Base-by-base conservation (phyloP, 2,888 invertebrate species). In the Dryobotodes eremita region DNA sequence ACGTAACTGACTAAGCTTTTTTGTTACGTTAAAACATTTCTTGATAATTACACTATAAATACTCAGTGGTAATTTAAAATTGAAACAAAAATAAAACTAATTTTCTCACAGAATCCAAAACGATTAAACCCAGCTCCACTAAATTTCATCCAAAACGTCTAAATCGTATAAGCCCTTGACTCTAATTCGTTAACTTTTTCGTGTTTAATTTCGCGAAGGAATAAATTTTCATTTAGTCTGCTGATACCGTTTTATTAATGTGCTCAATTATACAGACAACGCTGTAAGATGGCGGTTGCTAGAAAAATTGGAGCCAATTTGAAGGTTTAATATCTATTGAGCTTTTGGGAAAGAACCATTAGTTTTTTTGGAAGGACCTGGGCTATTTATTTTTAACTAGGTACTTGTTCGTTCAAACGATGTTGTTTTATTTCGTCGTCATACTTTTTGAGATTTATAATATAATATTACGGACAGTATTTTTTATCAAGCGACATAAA, bases 181-280 rank as follows among this genome's bases (percentile, higher is more conserved):
- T 89, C 80, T 88, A 89, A 88, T 87, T 88, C 84, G 81, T 79
- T 87, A 83, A 90, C 88, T 91, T 93, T 94, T 94, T 92, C 92
- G 91, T 91, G 88, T 92, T 94, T 94, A 94, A 95, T 95, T 95
- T 93, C 81, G 91, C 89, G 88, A 91, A 87, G 90, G 93, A 94
- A 95, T 96, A 95, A 95, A 96, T 96, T 95, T 95, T 93, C 95
- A 96, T 96, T 95, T 95, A 92, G 91, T 88, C 85, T 89, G 90
- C 92, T 92, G 95, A 95, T 95, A 95, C 90, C 88, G 89, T 64
- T 91, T 95, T 94, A 96, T 95, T 93, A 96, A 96, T 95, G 95
- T 90, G 78, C 79, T 91, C 94, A 94, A 95, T 95, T 95, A 95
- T 91, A 90, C 90, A 82, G 87, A 88, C 86, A 89, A 82, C 85